Evolutionary conservation across 2,797 vertebrate genomes (phyloP).

Genomic region (Pelobates cultripes): DNA sequence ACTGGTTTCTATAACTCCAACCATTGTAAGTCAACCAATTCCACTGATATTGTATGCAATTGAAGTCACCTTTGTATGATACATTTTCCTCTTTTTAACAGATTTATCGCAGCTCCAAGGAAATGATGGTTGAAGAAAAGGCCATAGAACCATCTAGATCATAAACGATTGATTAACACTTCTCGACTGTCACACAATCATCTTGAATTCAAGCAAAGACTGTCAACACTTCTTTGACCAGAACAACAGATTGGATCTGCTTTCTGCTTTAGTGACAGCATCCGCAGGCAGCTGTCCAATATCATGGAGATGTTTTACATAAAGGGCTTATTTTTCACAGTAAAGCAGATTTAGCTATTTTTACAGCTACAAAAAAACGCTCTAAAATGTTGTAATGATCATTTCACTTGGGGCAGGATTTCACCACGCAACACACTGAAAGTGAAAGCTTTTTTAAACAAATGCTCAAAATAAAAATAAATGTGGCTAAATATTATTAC

Average conservation of each 20-base stretch:
- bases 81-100: constrained; percentile 26
- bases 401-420: too few species aligned
- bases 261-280: background rate
- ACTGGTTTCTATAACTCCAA: constrained; percentile 11
- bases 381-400: background rate
- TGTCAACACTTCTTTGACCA: background rate
- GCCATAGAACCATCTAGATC: constrained; percentile 18
- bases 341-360: background rate
- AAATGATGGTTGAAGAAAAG: constrained; percentile 36
- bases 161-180: constrained; percentile 8
- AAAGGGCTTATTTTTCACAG: background rate
- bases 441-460: too few species aligned
- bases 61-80: constrained; percentile 26
- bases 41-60: constrained; percentile 18
- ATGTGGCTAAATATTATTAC: too few species aligned
- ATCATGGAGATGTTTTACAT: background rate
- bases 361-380: background rate
- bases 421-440: too few species aligned
- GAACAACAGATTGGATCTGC: background rate
- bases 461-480: too few species aligned
- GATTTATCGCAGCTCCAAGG: constrained; percentile 14
- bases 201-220: background rate
- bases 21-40: constrained; percentile 27
- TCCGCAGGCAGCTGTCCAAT: background rate
- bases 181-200: constrained; percentile 21